Conservation (phyloP, 2,888 invertebrate species). For the Phaonia tiefii region DNA sequence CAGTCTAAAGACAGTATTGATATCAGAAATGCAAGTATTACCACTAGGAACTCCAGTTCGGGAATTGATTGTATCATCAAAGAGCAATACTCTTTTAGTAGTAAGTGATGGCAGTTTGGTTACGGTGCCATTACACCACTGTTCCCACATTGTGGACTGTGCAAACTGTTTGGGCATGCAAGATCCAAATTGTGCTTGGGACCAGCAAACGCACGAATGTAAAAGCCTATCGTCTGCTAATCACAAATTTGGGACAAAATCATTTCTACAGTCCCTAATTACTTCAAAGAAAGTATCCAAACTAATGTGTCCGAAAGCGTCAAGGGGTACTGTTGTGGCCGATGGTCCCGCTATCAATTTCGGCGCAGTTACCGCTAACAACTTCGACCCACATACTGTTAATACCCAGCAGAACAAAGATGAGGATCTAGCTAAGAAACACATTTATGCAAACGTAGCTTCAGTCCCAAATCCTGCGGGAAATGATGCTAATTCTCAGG, state of each 20-base stretch:
- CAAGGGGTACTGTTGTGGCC: constrained; percentile 66
- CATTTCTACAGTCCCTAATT: constrained; percentile 76
- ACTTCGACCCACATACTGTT: constrained; percentile 70
- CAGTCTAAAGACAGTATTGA: constrained; percentile 85
- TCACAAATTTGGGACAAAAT: constrained; percentile 76
- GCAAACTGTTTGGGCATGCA: constrained; percentile 93
- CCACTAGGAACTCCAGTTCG: constrained; percentile 86
- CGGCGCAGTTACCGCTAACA: constrained; percentile 71
- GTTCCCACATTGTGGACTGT: constrained; percentile 84
- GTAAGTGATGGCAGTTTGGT: constrained; percentile 93
- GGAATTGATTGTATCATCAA: constrained; percentile 88
- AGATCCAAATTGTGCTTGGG: constrained; percentile 99
- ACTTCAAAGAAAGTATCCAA: constrained; percentile 77
- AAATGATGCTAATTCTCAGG: constrained; percentile 53
- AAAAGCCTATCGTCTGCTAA: constrained; percentile 74
- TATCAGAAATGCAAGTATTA: constrained; percentile 91
- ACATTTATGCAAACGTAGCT: constrained; percentile 73
- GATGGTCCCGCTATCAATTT: constrained; percentile 63
- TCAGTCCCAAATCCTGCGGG: constrained; percentile 51
- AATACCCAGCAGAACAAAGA: constrained; percentile 68
- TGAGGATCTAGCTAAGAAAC: constrained; percentile 72
- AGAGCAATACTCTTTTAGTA: constrained; percentile 91
- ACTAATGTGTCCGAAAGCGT: constrained; percentile 75
- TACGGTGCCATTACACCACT: constrained; percentile 92
- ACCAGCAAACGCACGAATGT: constrained; percentile 85